A percentile compares a stretch with the other conserved stretches of the same genome.
phyloP scores from a whole-genome alignment of 2,113 vertebrate genomes.

The Ornithorhynchus anatinus region DNA sequence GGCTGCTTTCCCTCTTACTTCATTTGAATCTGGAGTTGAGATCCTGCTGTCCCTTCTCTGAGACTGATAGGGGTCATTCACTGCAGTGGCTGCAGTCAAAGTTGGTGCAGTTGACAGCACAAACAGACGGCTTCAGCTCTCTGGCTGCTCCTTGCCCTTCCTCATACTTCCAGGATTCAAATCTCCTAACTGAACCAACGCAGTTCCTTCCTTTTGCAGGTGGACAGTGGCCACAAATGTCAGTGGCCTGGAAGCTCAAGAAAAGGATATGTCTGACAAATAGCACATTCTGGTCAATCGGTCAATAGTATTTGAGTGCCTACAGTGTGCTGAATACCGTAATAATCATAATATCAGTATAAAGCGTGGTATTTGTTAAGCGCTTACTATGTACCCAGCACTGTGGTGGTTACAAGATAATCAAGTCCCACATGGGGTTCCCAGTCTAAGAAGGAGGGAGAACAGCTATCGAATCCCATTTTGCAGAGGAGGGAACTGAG shows the following conservation, averaged over 20 bases:
- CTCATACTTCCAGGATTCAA: not conserved
- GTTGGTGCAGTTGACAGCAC: slow-evolving; percentile 29
- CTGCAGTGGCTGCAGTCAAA: slow-evolving; percentile 42
- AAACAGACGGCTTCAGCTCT: not conserved
- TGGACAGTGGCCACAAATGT: not conserved
- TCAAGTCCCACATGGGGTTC: no score
- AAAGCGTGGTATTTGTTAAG: no score
- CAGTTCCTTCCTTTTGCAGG: slow-evolving; percentile 25
- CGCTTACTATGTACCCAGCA: no score
- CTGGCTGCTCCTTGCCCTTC: slow-evolving; percentile 34
- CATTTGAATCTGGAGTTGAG: slow-evolving; percentile 59
- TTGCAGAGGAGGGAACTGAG: no score
- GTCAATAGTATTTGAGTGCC: no score
- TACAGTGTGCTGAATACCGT: no score
- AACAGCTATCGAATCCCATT: no score
- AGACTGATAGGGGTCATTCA: slow-evolving; percentile 62
- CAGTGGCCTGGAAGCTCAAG: slow-evolving; percentile 4
- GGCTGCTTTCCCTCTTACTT: slow-evolving; percentile 61
- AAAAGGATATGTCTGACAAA: no score
- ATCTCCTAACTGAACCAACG: not conserved
- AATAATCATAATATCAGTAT: no score
- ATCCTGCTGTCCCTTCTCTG: slow-evolving; percentile 46
- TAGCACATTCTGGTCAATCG: no score
- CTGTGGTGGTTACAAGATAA: no score
- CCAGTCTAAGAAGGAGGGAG: no score